Percentiles rank a stretch among this genome's conserved stretches.
Evolutionary conservation across 2,113 vertebrate genomes (phyloP).

Genomic region (Nerophis lumbriciformis): DNA sequence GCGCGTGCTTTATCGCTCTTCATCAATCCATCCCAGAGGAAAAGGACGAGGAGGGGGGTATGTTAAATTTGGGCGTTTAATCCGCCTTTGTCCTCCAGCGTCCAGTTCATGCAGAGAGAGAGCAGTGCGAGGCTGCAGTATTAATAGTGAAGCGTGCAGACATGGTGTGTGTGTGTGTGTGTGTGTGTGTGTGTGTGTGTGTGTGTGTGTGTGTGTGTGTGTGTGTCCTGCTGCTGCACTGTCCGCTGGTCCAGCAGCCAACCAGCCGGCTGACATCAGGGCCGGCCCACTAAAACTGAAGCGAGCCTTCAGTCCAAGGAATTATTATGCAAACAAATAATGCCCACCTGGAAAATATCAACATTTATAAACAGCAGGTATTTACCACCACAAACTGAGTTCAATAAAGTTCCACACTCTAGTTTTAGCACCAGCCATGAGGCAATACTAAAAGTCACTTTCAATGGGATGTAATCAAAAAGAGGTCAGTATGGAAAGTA

Average conservation of each 20-base stretch:
- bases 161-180: background rate
- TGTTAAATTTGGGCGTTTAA: constrained; percentile 17
- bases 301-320: constrained; percentile 16
- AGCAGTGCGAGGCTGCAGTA: constrained; percentile 26
- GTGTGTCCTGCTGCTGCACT: constrained; percentile 27
- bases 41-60: background rate
- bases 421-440: no score
- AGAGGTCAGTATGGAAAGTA: no score
- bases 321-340: constrained; percentile 6
- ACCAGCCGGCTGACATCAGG: constrained; percentile 57
- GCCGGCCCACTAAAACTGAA: constrained; percentile 32
- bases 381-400: background rate
- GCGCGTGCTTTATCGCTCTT: constrained; percentile 12
- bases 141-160: constrained; percentile 40
- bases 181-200: constrained; percentile 10
- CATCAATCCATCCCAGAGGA: constrained; percentile 10
- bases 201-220: constrained; percentile 5
- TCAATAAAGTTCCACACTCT: background rate
- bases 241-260: constrained; percentile 27
- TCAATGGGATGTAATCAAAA: no score
- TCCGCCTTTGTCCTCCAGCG: constrained; percentile 18
- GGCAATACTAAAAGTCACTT: no score
- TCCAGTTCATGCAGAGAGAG: background rate
- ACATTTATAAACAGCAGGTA: background rate
- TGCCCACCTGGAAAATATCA: background rate